Percentiles rank a stretch among this genome's conserved stretches.
Conservation (phyloP, 1,140 invertebrate species). For the Pseudomyrmex cubaensis region DNA sequence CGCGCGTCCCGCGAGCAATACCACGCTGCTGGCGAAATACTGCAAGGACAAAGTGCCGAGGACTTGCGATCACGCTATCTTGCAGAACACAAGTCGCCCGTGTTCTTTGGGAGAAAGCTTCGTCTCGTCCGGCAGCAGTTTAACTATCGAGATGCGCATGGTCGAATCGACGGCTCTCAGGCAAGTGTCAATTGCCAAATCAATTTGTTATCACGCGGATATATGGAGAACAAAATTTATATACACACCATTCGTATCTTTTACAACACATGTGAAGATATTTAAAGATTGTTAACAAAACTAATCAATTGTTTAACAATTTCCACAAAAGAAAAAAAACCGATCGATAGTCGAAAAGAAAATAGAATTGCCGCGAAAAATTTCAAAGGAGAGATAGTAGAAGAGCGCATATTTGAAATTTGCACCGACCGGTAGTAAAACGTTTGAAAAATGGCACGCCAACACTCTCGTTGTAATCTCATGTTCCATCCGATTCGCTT, state of each 20-base stretch:
- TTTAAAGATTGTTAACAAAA: neutral
- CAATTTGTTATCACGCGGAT: neutral
- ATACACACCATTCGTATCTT: neutral
- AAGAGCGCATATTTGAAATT: neutral
- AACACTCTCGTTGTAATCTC: constrained; percentile 26
- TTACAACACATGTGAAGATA: neutral
- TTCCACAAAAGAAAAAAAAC: neutral
- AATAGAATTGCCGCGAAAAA: neutral
- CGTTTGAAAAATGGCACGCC: neutral
- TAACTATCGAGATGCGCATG: constrained; percentile 92
- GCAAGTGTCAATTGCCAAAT: constrained; percentile 82
- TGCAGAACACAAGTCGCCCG: constrained; percentile 88
- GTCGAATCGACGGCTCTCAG: constrained; percentile 93
- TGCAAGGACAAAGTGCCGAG: constrained; percentile 91
- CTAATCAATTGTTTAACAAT: neutral
- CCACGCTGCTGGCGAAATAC: constrained; percentile 91
- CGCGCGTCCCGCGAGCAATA: constrained; percentile 87
- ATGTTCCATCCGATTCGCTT: constrained; percentile 55
- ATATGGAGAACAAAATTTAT: neutral
- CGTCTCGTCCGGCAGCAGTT: constrained; percentile 91
- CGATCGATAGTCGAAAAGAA: neutral
- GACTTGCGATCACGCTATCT: constrained; percentile 91
- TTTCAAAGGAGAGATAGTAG: neutral
- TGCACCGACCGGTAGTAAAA: neutral
- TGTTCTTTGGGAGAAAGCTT: constrained; percentile 94